These are phyloP conservation scores for Pomatostomus ruficeps DNA, from an alignment of 2,113 vertebrate species.

Conservation along the genomic window DNA sequence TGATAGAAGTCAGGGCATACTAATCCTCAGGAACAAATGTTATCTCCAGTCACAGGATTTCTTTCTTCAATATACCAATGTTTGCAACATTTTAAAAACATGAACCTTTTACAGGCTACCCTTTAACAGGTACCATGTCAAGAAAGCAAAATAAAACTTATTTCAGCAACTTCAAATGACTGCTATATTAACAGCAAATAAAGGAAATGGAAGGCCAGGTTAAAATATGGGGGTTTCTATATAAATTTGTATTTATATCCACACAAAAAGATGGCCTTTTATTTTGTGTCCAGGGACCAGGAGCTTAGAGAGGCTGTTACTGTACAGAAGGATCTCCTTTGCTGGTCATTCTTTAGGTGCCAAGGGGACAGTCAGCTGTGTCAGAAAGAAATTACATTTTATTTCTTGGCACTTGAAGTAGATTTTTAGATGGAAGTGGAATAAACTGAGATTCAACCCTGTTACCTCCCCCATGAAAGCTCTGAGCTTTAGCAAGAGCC, in stretches of 20 bases:
- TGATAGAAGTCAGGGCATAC: neutral
- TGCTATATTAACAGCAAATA: neutral
- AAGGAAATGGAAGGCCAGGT: neutral
- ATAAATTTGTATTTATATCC: neutral
- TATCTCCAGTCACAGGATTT: neutral
- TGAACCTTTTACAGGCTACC: neutral
- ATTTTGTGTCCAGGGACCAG: neutral
- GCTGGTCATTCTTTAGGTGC: neutral
- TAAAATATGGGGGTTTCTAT: neutral
- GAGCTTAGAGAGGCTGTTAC: neutral
- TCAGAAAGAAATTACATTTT: neutral
- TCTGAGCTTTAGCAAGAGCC: neutral
- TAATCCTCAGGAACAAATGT: neutral
- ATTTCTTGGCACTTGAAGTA: neutral
- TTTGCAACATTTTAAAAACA: neutral
- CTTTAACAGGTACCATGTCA: neutral
- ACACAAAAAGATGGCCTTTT: neutral
- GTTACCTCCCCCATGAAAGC: neutral
- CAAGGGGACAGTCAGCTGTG: neutral
- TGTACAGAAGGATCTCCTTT: neutral
- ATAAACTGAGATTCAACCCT: neutral
- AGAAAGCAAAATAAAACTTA: neutral
- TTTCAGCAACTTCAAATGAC: neutral
- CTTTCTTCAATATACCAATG: neutral
- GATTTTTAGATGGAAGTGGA: neutral